These are phyloP conservation scores for Eupithecia subfuscata DNA, from an alignment of 2,888 invertebrate species.

Conservation along the genomic window DNA sequence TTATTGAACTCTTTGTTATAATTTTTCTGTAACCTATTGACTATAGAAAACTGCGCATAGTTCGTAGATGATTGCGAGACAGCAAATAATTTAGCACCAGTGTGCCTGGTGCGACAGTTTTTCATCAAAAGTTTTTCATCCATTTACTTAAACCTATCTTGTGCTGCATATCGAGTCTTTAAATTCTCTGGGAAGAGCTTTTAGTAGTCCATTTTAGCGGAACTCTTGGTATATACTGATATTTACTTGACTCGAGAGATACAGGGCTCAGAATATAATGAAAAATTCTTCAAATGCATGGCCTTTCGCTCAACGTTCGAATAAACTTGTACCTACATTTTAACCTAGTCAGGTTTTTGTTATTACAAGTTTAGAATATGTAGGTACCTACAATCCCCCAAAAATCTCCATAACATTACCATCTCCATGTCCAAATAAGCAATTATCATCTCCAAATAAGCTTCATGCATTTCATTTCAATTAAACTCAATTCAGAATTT, in stretches of 20 bases:
- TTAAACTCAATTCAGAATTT: not conserved
- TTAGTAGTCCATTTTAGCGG: not conserved
- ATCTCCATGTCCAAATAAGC: too few relatives aligned
- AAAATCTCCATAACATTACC: constrained; percentile 3
- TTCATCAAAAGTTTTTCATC: too few relatives aligned
- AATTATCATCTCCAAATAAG: too few relatives aligned
- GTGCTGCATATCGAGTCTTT: not conserved
- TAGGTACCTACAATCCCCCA: not conserved
- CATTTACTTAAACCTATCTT: not conserved
- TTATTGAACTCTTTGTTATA: too few relatives aligned
- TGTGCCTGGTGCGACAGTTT: too few relatives aligned
- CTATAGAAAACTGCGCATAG: too few relatives aligned
- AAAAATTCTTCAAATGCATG: not conserved
- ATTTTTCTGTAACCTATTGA: too few relatives aligned
- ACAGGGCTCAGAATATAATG: not conserved
- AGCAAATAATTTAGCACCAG: too few relatives aligned
- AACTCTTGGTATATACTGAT: not conserved
- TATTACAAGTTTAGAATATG: not conserved
- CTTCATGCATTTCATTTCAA: constrained; percentile 2
- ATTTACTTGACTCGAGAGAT: not conserved
- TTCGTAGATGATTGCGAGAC: too few relatives aligned
- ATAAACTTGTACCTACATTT: not conserved
- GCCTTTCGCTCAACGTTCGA: not conserved
- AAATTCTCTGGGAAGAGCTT: not conserved
- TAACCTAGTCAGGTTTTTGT: not conserved